A percentile compares a stretch with the other conserved stretches of the same genome.
These are phyloP conservation scores for Prenolepis imparis DNA, from an alignment of 2,888 invertebrate species.

Conservation along the genomic window DNA sequence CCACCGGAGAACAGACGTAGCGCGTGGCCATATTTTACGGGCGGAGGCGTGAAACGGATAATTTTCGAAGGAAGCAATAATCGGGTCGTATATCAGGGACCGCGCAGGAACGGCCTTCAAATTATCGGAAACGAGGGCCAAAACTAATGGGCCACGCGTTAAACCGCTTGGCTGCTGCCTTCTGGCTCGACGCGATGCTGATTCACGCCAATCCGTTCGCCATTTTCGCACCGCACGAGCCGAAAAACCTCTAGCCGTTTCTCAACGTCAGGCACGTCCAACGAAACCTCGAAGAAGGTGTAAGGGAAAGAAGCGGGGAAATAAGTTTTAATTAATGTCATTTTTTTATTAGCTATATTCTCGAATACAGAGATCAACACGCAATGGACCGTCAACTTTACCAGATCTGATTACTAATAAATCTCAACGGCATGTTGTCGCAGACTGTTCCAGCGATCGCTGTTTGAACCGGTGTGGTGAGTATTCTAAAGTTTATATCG, in stretches of 20 bases:
- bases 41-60: constrained; percentile 84
- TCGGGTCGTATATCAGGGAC: constrained; percentile 83
- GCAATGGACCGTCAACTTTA: constrained; percentile 79
- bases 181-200: constrained; percentile 71
- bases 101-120: constrained; percentile 77
- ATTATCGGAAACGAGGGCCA: constrained; percentile 85
- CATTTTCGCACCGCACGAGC: constrained; percentile 78
- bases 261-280: not conserved
- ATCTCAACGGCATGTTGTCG: constrained; percentile 86
- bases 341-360: no score
- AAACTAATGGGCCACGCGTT: constrained; percentile 79
- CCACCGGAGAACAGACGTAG: constrained; percentile 48
- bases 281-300: not conserved
- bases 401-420: constrained; percentile 79
- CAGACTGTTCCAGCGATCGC: constrained; percentile 92
- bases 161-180: constrained; percentile 81
- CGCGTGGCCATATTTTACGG: constrained; percentile 81
- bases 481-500: constrained; percentile 93
- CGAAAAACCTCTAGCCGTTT: constrained; percentile 71
- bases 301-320: not conserved
- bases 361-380: no score
- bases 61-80: constrained; percentile 81
- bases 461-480: constrained; percentile 90
- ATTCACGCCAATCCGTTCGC: constrained; percentile 79
- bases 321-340: not conserved